Percentiles rank a stretch among this genome's conserved stretches.
These are phyloP conservation scores for Otus sunia DNA, from an alignment of 2,113 vertebrate genomes.

Conservation along the genomic window DNA sequence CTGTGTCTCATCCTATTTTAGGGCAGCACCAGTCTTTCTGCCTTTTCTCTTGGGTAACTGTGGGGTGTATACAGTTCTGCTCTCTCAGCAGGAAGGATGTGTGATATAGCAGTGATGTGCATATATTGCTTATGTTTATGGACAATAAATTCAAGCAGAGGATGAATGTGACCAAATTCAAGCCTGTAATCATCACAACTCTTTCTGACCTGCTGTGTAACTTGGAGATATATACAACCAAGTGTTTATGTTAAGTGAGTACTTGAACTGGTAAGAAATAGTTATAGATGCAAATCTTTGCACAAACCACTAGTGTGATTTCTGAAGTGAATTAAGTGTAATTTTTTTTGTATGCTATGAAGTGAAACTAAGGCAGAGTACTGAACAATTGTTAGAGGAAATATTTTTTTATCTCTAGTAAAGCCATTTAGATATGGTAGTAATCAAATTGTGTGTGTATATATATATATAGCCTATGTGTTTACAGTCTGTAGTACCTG, in stretches of 20 bases:
- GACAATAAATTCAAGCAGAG: not conserved
- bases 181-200: accelerated
- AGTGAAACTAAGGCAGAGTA: accelerated
- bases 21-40: accelerated
- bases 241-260: not conserved
- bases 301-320: not conserved
- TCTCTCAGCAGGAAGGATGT: accelerated
- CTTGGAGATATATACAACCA: accelerated
- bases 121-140: accelerated
- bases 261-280: accelerated
- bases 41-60: accelerated
- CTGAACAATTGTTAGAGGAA: not conserved
- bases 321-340: not conserved
- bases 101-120: accelerated
- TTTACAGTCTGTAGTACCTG: accelerated
- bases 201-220: not conserved
- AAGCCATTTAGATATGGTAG: not conserved
- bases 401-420: not conserved
- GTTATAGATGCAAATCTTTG: not conserved
- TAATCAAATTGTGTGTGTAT: not conserved
- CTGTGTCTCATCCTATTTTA: not conserved
- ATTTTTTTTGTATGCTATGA: not conserved
- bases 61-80: accelerated
- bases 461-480: accelerated
- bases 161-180: accelerated